Evolutionary conservation across 2,113 vertebrate species (phyloP).

Genomic region (Urocolius indicus): DNA sequence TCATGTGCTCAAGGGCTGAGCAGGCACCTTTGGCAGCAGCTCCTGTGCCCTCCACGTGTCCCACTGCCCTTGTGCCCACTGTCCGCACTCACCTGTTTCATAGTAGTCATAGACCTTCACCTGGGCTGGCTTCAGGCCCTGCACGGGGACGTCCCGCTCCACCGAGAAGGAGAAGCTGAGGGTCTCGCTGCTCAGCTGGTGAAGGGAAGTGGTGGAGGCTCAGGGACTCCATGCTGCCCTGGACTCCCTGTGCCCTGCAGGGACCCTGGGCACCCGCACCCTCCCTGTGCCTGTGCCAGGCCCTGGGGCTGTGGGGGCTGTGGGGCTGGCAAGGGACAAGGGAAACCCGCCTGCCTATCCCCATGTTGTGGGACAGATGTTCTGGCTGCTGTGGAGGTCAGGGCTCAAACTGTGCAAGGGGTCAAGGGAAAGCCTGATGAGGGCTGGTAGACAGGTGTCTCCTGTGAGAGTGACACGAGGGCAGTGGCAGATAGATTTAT

Average conservation of each 20-base stretch:
- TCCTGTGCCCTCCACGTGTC: too few species aligned
- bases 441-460: too few species aligned
- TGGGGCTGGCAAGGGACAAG: background rate
- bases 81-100: slow-evolving; percentile 79
- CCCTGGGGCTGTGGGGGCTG: background rate
- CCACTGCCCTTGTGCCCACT: too few species aligned
- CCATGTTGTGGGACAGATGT: background rate
- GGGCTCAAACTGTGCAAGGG: background rate
- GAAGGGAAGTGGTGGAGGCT: background rate
- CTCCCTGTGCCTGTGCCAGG: too few species aligned
- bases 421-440: background rate
- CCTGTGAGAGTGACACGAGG: too few species aligned
- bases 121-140: slow-evolving; percentile 81
- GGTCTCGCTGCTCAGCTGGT: slow-evolving; percentile 51
- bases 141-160: slow-evolving; percentile 72
- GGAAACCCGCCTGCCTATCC: background rate
- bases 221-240: background rate
- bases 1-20: background rate
- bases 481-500: too few species aligned
- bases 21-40: background rate
- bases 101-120: slow-evolving; percentile 88
- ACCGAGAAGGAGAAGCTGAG: slow-evolving; percentile 70
- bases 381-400: background rate
- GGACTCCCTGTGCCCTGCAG: too few species aligned
- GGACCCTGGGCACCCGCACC: too few species aligned